These are phyloP conservation scores for Chlorodrepanis virens DNA, from an alignment of 2,113 vertebrate genomes.

Conservation along the genomic window DNA sequence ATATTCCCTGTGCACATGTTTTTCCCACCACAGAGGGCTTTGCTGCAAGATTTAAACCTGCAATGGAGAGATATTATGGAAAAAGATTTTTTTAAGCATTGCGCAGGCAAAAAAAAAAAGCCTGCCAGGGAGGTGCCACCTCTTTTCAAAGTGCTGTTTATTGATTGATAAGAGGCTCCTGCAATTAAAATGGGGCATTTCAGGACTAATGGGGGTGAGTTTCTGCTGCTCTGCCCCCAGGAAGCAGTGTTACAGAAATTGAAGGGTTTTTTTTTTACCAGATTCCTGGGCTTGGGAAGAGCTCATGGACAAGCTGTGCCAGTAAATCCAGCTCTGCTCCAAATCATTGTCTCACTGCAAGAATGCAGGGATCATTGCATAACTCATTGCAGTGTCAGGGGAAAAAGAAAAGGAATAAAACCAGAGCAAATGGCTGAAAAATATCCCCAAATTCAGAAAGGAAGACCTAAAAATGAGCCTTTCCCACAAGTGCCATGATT, in stretches of 20 bases:
- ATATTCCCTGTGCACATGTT: conserved; percentile 75
- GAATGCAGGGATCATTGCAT: rapidly evolving
- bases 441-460: background rate
- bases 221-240: background rate
- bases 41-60: background rate
- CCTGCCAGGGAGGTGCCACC: background rate
- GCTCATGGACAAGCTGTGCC: background rate
- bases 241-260: background rate
- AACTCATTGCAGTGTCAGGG: background rate
- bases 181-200: background rate
- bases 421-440: background rate
- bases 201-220: background rate
- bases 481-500: background rate
- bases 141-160: background rate
- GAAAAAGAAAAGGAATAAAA: background rate
- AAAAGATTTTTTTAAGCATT: background rate
- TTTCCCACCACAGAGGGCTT: conserved; percentile 7
- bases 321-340: background rate
- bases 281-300: background rate
- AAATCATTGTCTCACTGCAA: background rate
- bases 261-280: background rate
- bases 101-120: background rate
- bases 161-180: background rate
- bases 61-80: background rate
- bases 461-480: background rate